A percentile compares a stretch with the other conserved stretches of the same genome.
Conservation (phyloP, 2,797 vertebrate species). For the Anolis apletophallus region DNA sequence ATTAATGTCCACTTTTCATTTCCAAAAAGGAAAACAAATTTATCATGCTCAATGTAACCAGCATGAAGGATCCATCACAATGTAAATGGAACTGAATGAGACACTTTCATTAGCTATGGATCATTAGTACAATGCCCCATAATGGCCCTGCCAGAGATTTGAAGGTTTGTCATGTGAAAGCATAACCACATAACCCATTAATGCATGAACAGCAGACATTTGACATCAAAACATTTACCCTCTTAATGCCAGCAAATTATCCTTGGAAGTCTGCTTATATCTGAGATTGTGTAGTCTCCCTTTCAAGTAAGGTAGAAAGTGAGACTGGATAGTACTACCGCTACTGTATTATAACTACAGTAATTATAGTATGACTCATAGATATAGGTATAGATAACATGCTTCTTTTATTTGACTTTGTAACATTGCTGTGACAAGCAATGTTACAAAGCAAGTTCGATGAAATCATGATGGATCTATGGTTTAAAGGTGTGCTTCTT, state of each 20-base stretch:
- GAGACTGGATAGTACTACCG: constrained; percentile 12
- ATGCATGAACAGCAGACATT: constrained; percentile 48
- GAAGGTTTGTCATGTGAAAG: constrained; percentile 45
- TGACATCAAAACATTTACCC: constrained; percentile 51
- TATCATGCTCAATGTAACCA: constrained; percentile 52
- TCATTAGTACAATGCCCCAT: constrained; percentile 63
- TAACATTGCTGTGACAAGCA: not conserved
- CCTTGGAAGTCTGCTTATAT: constrained; percentile 23
- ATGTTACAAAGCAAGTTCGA: too few species aligned
- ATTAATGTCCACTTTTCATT: constrained; percentile 55
- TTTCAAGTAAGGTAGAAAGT: constrained; percentile 4
- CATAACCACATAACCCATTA: constrained; percentile 43
- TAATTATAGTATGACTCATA: not conserved
- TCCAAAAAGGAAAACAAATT: constrained; percentile 57
- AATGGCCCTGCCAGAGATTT: constrained; percentile 56
- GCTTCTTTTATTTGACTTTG: not conserved
- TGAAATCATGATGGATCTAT: not conserved
- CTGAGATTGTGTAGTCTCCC: constrained; percentile 28
- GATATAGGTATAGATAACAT: not conserved
- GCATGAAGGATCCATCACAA: constrained; percentile 56
- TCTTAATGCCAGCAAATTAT: constrained; percentile 48
- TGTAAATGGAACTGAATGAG: constrained; percentile 45
- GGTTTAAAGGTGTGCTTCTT: too few species aligned
- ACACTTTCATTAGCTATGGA: constrained; percentile 61
- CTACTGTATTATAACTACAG: constrained; percentile 48